Conservation (phyloP, 1,140 invertebrate genomes). For the Conus ventricosus region DNA sequence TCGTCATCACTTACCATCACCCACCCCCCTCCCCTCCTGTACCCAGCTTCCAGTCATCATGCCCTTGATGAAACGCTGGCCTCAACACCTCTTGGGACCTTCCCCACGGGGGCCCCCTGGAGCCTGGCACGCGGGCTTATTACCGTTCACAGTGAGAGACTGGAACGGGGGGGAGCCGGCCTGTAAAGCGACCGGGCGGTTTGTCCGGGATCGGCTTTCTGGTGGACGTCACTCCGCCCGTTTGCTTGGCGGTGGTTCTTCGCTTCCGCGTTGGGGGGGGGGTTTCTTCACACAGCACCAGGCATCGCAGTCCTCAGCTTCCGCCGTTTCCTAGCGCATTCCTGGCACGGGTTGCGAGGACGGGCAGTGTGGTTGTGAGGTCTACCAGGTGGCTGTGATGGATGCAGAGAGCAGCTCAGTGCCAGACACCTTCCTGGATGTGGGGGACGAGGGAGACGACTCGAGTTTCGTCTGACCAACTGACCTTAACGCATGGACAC, state of each 20-base stretch:
- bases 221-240: constrained; percentile 44
- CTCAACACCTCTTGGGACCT: constrained; percentile 24
- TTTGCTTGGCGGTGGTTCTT: constrained; percentile 50
- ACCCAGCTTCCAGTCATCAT: neutral
- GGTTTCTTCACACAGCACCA: constrained; percentile 31
- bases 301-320: constrained; percentile 20
- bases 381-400: too few relatives aligned
- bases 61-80: constrained; percentile 20
- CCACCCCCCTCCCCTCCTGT: too few relatives aligned
- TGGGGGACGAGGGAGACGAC: constrained; percentile 44
- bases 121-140: constrained; percentile 40
- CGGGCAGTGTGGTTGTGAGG: constrained; percentile 43
- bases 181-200: too few relatives aligned
- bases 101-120: constrained; percentile 25
- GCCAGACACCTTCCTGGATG: too few relatives aligned
- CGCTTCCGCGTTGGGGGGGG: too few relatives aligned
- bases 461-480: constrained; percentile 7
- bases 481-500: constrained; percentile 33
- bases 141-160: too few relatives aligned
- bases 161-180: too few relatives aligned
- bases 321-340: constrained; percentile 40
- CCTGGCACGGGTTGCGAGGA: constrained; percentile 52
- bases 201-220: constrained; percentile 52
- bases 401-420: too few relatives aligned
- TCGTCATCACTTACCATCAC: too few relatives aligned